phyloP scores from a whole-genome alignment of 2,113 vertebrate genomes.

The Neodontobutis hainanensis region DNA sequence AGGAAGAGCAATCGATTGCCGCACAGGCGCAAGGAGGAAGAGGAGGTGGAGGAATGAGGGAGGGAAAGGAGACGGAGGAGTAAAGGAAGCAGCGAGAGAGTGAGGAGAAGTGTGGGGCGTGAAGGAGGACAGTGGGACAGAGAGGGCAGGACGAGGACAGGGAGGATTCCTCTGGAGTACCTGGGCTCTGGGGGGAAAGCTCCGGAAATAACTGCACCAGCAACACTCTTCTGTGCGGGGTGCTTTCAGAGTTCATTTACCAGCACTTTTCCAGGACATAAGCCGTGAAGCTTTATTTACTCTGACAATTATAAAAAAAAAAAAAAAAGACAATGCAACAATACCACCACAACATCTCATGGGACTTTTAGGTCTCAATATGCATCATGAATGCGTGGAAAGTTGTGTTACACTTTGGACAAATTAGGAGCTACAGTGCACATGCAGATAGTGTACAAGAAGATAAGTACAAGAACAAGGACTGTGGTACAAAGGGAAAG shows the following conservation, averaged over 20 bases:
- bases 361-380: too few species aligned
- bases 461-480: background rate
- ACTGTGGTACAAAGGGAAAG: conserved; percentile 30
- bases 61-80: conserved; percentile 10
- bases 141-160: conserved; percentile 55
- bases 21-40: conserved; percentile 23
- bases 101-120: conserved; percentile 23
- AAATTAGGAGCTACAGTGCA: background rate
- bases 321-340: too few species aligned
- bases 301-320: too few species aligned
- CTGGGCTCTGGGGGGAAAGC: conserved; percentile 66
- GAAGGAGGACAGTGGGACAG: conserved; percentile 49
- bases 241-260: conserved; percentile 3
- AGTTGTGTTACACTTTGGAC: background rate
- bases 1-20: conserved; percentile 57
- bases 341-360: too few species aligned
- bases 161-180: conserved; percentile 70
- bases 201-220: conserved; percentile 79
- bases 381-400: too few species aligned
- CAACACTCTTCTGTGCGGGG: conserved; percentile 35
- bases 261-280: background rate
- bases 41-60: conserved; percentile 12
- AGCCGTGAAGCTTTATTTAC: background rate
- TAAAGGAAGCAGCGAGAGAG: conserved; percentile 52
- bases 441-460: conserved; percentile 6